A percentile compares a stretch with the other conserved stretches of the same genome.
phyloP scores from a whole-genome alignment of 2,113 vertebrate species.

The Hemiscyllium ocellatum region DNA sequence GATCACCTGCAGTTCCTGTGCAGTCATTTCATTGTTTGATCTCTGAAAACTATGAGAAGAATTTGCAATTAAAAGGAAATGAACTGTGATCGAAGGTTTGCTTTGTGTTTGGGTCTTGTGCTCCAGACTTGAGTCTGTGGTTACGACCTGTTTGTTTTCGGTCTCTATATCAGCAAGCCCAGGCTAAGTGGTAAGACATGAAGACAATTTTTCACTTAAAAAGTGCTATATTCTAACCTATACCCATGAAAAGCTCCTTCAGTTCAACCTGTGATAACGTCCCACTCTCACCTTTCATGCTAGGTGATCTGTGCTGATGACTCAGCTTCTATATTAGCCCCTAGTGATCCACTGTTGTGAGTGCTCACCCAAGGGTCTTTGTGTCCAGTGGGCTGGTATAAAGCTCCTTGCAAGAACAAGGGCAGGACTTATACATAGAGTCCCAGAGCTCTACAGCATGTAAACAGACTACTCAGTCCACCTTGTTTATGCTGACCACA shows the following conservation, averaged over 20 bases:
- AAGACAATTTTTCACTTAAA: neutral
- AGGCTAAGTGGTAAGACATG: neutral
- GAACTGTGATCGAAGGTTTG: neutral
- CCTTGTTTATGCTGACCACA: too few species aligned
- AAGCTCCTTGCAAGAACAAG: neutral
- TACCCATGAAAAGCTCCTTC: neutral
- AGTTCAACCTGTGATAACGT: neutral
- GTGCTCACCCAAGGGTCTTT: neutral
- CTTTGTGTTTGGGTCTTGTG: neutral
- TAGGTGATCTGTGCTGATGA: neutral
- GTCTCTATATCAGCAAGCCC: neutral
- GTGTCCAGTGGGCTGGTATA: neutral
- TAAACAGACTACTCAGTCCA: too few species aligned
- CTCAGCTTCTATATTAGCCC: neutral
- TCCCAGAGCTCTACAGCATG: too few species aligned
- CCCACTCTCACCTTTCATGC: neutral
- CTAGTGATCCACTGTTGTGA: neutral
- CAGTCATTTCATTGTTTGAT: slow-evolving; percentile 16
- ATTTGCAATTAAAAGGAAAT: neutral
- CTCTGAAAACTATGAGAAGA: neutral
- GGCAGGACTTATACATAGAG: too few species aligned
- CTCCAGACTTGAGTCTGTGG: neutral
- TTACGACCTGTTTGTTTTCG: neutral
- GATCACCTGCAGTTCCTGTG: neutral
- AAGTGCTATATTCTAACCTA: neutral